Evolutionary conservation across 2,797 vertebrate species (phyloP), one percentile per base, ranked within the genome.

Genomic region (Arctocebus calabarensis): DNA sequence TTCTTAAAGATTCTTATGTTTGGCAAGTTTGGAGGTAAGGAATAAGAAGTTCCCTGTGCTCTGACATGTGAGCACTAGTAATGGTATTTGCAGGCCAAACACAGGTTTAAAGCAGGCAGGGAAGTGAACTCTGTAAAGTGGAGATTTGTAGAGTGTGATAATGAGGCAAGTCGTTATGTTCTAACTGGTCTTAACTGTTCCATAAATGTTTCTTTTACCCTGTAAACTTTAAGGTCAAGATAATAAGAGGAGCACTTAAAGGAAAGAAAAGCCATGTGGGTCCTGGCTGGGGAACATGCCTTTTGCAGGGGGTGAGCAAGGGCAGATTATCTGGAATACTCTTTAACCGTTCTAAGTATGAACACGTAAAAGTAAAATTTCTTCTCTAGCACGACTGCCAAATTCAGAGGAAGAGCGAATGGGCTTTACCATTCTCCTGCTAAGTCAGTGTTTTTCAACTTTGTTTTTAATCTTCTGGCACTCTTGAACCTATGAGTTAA

Each of bases 121-220:
- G 95, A 90, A 91, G 86, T 37, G 92, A 83, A 78, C 92, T 88
- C 90, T 74, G 96, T 89, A 92, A 96, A 94, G 83, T 4, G 32
- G 79, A 98, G 95, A 97, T 97, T 97, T 98, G 97, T 97, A 83
- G 94, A 85, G 92, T 95, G 97, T 86, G 96, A 98, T 97, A 97
- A 97, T 93, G 96, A 96, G 97, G 97, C 92, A 96, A 94, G 96
- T 96, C 90, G 20, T 96, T 96, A 96, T 62, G 96, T 96, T 96
- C 96, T 96, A 97, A 98, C 96, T 91, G 96, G 95, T 95, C 95
- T 97, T 97, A 97, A 97, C 95, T 97, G 96, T 94, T 97, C 95
- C 95, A 91, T 97, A 98, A 98, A 97, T 94, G 96, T 97, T 97
- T 98, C 96, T 86, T 94, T 97, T 97, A 96, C 96, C 95, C 95